phyloP scores from a whole-genome alignment of 2,888 invertebrate genomes.

The Hyles lineata region DNA sequence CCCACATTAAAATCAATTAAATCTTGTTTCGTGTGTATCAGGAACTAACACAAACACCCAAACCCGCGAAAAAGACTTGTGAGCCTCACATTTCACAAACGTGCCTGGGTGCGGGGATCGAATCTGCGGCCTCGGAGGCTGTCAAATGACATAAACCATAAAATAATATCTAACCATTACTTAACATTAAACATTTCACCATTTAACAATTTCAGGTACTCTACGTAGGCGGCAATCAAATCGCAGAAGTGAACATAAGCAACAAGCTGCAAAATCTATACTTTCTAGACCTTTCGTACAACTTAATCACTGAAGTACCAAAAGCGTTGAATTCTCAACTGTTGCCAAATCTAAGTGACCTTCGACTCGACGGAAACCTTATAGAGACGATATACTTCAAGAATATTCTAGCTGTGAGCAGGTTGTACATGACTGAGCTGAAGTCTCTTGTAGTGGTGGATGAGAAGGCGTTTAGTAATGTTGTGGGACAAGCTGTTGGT shows the following conservation, averaged over 20 bases:
- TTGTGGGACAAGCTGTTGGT: constrained; percentile 60
- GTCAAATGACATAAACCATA: neutral
- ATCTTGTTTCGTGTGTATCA: no score
- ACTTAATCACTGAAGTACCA: constrained; percentile 76
- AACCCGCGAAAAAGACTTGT: no score
- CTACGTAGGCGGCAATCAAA: constrained; percentile 75
- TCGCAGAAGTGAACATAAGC: constrained; percentile 73
- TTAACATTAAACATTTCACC: neutral
- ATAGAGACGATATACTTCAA: constrained; percentile 76
- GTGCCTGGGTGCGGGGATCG: no score
- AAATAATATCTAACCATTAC: no score
- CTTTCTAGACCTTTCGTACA: constrained; percentile 81
- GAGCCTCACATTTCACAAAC: no score
- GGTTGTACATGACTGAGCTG: constrained; percentile 75
- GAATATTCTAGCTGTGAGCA: constrained; percentile 73
- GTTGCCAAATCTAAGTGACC: constrained; percentile 77
- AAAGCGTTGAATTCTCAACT: constrained; percentile 67
- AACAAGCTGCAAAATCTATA: constrained; percentile 73
- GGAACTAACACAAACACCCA: no score
- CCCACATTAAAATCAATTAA: no score
- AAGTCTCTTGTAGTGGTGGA: constrained; percentile 62
- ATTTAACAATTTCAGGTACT: constrained; percentile 66
- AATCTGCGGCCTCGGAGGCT: no score
- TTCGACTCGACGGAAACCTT: constrained; percentile 83
- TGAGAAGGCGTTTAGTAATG: constrained; percentile 79